Evolutionary conservation across 2,113 vertebrate genomes (phyloP), one percentile per base, ranked within the genome.

Genomic region (Plecotus auritus): DNA sequence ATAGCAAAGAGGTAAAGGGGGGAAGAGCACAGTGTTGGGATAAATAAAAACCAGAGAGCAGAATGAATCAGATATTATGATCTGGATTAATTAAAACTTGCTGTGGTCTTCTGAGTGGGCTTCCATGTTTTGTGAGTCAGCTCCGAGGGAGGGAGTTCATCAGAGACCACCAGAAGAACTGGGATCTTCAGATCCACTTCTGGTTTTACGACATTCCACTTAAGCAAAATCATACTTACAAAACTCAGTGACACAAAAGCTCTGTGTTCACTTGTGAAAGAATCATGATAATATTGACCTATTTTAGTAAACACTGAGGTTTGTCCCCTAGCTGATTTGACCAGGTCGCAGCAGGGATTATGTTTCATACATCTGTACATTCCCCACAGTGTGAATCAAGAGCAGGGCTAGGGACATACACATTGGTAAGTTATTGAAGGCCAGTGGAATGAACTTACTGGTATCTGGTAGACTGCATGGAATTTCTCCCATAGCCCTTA

Each of bases 21-120:
- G 2, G 0, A 17, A 26, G 18, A 9, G 1, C 4, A 18, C 0
- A 0, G 9, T 32, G 2, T 5, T 59, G 49, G 7, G 10, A 88
- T 88, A 77, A 92, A 85, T n/a, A 91, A 90, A 90, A 95, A 74
- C 10, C n/a, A n/a, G n/a, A 77, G 54, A 26, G 12, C 13, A 69
- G 61, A 80, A 73, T 35, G 32, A 70, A 88, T 61, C 17, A 30
- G 32, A 80, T 37, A 35, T 76, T 45, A 30, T 47, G 72, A 42
- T 37, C 40, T 23, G 14, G 20, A 30, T 66, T 51, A 20, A 51
- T 14, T 18, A 30, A 95, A 66, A 37, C 22, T 28, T 67, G 42
- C 30, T 42, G 32, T 6, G 9, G 32, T 64, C 16, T 86, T 70
- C 26, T 28, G n/a, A n/a, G 22, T 35, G 40, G 64, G 40, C 26